phyloP scores from a whole-genome alignment of 2,113 vertebrate species.

The Cichladusa arquata region DNA sequence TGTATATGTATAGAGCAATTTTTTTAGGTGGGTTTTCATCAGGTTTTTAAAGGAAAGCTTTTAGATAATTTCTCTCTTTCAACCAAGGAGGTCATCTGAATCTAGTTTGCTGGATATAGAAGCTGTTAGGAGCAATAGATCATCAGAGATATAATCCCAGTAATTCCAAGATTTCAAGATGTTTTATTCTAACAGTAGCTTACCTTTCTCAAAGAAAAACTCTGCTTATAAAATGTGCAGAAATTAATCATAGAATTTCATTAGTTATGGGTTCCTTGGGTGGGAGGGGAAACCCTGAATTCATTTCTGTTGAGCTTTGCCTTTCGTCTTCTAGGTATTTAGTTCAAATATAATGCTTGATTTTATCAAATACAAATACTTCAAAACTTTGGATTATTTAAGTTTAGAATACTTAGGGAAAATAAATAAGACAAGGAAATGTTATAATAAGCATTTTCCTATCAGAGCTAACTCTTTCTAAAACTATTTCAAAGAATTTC shows the following conservation, averaged over 20 bases:
- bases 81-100: not conserved
- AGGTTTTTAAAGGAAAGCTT: not conserved
- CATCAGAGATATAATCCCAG: not conserved
- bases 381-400: not conserved
- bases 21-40: not conserved
- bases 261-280: not conserved
- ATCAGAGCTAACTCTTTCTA: not conserved
- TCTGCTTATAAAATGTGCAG: not conserved
- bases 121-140: not conserved
- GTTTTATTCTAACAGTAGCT: not conserved
- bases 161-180: not conserved
- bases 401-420: constrained; percentile 8
- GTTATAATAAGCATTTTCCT: not conserved
- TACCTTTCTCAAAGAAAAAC: not conserved
- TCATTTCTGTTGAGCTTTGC: not conserved
- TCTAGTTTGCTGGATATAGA: not conserved
- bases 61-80: not conserved
- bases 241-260: not conserved
- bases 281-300: not conserved
- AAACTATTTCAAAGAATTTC: constrained; percentile 46
- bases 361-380: not conserved
- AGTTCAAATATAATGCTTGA: not conserved
- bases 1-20: not conserved
- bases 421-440: constrained; percentile 9
- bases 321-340: not conserved